phyloP scores from a whole-genome alignment of 2,888 invertebrate genomes.

The Lasioglossum calceatum region DNA sequence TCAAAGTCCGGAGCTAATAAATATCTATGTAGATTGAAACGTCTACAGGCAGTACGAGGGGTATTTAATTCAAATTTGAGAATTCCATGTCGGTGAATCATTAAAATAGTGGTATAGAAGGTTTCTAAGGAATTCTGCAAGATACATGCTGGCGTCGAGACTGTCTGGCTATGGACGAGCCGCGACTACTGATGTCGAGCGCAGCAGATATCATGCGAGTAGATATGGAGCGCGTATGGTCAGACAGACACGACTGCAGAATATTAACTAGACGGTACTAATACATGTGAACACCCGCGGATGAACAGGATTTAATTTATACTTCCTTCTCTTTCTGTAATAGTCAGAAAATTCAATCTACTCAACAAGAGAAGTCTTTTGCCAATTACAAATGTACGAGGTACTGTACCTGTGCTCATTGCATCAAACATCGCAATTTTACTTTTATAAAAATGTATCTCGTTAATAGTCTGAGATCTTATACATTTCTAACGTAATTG shows the following conservation, averaged over 20 bases:
- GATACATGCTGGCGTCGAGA: background rate
- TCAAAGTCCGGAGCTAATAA: no score
- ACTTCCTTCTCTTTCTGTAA: background rate
- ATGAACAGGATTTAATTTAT: background rate
- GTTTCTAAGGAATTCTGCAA: background rate
- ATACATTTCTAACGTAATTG: background rate
- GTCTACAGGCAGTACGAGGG: background rate
- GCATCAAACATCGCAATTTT: background rate
- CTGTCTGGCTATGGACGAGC: background rate
- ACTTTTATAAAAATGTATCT: background rate
- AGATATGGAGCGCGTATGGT: conserved; percentile 5
- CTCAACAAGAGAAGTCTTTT: background rate
- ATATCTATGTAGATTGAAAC: background rate
- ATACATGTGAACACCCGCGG: background rate
- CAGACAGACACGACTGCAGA: background rate
- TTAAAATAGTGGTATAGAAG: background rate
- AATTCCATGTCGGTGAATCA: background rate
- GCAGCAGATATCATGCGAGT: background rate
- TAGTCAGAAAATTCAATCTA: background rate
- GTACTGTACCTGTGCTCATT: background rate
- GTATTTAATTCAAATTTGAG: background rate
- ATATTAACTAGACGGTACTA: background rate
- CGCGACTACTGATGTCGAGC: background rate
- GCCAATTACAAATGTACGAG: background rate
- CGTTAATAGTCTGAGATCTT: background rate